These are phyloP conservation scores for Bombus waltoni DNA, from an alignment of 1,140 invertebrate genomes.

Conservation along the genomic window DNA sequence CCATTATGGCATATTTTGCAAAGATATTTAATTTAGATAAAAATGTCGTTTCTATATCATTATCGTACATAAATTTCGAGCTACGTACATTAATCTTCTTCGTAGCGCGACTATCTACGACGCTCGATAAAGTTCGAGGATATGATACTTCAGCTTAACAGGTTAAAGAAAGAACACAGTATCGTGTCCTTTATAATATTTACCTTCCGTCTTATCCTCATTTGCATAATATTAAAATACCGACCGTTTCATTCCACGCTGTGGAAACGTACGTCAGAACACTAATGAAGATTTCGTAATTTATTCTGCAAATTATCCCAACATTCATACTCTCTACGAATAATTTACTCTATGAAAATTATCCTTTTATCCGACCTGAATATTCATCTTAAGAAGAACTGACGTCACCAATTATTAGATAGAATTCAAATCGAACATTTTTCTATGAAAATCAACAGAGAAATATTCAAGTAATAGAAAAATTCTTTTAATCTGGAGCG, in stretches of 20 bases:
- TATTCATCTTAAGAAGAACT: background rate
- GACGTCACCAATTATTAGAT: background rate
- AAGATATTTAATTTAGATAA: background rate
- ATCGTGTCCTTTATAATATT: background rate
- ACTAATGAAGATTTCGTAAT: background rate
- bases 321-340: background rate
- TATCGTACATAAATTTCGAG: background rate
- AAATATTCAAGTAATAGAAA: background rate
- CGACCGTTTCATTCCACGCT: background rate
- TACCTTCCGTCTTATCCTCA: background rate
- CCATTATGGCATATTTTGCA: background rate
- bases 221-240: constrained; percentile 18
- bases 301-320: constrained; percentile 2
- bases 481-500: background rate
- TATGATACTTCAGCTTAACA: constrained; percentile 1
- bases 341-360: background rate
- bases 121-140: background rate
- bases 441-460: background rate
- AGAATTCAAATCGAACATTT: background rate
- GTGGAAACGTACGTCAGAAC: background rate
- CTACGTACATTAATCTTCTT: background rate
- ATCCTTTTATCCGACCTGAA: background rate
- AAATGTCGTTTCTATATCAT: background rate
- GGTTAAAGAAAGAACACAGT: background rate
- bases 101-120: too few species aligned